Conservation (phyloP, 2,113 vertebrate genomes). For the Oncorhynchus clarkii region DNA sequence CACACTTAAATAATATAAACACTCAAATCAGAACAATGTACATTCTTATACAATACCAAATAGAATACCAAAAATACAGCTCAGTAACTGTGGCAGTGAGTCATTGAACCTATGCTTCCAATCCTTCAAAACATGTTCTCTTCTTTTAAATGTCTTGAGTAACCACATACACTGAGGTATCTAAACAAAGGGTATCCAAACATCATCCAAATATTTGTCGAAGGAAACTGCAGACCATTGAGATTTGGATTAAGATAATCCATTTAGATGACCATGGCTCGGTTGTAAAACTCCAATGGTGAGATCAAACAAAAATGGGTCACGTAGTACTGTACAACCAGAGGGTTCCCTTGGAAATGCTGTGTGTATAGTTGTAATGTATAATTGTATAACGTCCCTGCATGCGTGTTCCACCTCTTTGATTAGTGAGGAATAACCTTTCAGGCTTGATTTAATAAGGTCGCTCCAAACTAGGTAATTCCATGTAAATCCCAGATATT, state of each 20-base stretch:
- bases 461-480: constrained; percentile 46
- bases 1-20: neutral
- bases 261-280: constrained; percentile 76
- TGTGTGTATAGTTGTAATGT: constrained; percentile 14
- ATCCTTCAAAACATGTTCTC: neutral
- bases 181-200: constrained; percentile 58
- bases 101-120: neutral
- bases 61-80: neutral
- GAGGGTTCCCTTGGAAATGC: constrained; percentile 23
- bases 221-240: constrained; percentile 73
- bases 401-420: constrained; percentile 32
- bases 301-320: constrained; percentile 72
- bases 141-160: neutral
- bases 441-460: constrained; percentile 50
- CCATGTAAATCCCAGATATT: constrained; percentile 49
- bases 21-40: neutral
- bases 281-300: constrained; percentile 73
- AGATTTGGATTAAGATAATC: constrained; percentile 81
- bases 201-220: constrained; percentile 60
- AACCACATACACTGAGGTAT: constrained; percentile 42
- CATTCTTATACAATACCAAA: neutral
- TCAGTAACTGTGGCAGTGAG: neutral
- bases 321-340: constrained; percentile 28
- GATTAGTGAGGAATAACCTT: constrained; percentile 47
- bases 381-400: constrained; percentile 35